These are phyloP conservation scores for Kryptolebias ocellatus DNA, from an alignment of 2,797 vertebrate genomes.

Conservation along the genomic window DNA sequence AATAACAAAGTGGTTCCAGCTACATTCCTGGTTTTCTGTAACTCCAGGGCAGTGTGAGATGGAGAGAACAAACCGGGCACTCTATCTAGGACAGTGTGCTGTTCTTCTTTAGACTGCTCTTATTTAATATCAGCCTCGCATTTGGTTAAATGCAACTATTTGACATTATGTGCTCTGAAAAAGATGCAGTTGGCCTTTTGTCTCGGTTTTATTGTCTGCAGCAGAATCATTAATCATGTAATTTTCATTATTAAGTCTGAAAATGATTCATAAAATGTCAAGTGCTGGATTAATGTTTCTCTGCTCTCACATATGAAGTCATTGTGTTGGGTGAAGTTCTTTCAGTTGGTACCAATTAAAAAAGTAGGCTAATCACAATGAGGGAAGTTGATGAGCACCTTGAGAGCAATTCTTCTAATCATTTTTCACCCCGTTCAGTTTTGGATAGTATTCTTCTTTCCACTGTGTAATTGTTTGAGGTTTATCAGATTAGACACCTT, in stretches of 20 bases:
- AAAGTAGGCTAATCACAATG: conserved; percentile 35
- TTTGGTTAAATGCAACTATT: conserved; percentile 10
- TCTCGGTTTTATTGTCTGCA: conserved; percentile 17
- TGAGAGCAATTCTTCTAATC: conserved; percentile 12
- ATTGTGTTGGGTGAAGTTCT: conserved; percentile 6
- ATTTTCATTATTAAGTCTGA: conserved; percentile 10
- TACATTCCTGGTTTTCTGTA: conserved; percentile 37
- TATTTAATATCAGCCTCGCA: conserved; percentile 8
- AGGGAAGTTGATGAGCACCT: conserved; percentile 24
- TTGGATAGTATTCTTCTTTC: conserved; percentile 21
- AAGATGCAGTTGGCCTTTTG: not conserved
- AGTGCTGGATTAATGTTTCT: not conserved
- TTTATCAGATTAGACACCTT: conserved; percentile 8
- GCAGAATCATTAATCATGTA: conserved; percentile 10
- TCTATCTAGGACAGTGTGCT: conserved; percentile 7
- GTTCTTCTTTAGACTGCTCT: conserved; percentile 16
- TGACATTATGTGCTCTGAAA: conserved; percentile 1
- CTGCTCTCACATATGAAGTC: not conserved
- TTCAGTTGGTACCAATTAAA: conserved; percentile 31
- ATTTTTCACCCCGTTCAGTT: conserved; percentile 9
- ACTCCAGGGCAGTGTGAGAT: conserved; percentile 38
- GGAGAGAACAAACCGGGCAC: conserved; percentile 37
- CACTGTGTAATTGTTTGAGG: conserved; percentile 1
- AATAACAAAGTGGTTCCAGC: conserved; percentile 65
- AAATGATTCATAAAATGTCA: conserved; percentile 14